Evolutionary conservation across 2,113 vertebrate species (phyloP), one percentile per base, ranked within the genome.

Genomic region (Corydoras maculifer): DNA sequence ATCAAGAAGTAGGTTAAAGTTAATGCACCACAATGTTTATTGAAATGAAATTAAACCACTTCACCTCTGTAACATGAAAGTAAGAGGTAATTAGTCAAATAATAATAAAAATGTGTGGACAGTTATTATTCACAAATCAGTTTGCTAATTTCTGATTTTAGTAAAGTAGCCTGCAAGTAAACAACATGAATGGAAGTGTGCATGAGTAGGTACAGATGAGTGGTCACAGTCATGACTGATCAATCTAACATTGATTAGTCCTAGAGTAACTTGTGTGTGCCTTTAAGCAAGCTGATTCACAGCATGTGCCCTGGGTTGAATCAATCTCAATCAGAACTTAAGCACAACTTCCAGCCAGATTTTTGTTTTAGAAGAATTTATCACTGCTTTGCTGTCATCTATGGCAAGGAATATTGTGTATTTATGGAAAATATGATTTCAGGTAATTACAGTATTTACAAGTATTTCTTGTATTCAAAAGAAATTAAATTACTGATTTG

Each of bases 191-290:
- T 68, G 54, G 8, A n/a, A 1, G 54, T 68, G 7, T 68, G 25
- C 50, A 55, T 11, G 4, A 18, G 59, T 31, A 30, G 32, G 13
- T 30, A 31, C 30, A 29, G 12, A 7, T 10, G 51, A 14, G 51
- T 10, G 54, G 10, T 43, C 5, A 43, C 5, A 69, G 60, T 68
- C 69, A 76, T 78, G 65, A 77, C 75, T 73, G 67, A 82, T 85
- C 81, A 62, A 83, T 80, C 49, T 53, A 53, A 61, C 80, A 82
- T 77, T 71, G 68, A 70, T 73, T 73, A 30, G 18, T 76, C 71
- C 74, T 69, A 73, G 58, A 65, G 57, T 67, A 78, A 75, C 68
- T 74, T 65, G 58, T 78, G 68, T 75, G 68, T 69, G 18, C n/a
- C 30, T 64, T 31, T 57, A 51, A 71, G 51, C 2, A 4, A 30